Base-by-base conservation (phyloP, 2,888 invertebrate genomes). In the Unio delphinus region DNA sequence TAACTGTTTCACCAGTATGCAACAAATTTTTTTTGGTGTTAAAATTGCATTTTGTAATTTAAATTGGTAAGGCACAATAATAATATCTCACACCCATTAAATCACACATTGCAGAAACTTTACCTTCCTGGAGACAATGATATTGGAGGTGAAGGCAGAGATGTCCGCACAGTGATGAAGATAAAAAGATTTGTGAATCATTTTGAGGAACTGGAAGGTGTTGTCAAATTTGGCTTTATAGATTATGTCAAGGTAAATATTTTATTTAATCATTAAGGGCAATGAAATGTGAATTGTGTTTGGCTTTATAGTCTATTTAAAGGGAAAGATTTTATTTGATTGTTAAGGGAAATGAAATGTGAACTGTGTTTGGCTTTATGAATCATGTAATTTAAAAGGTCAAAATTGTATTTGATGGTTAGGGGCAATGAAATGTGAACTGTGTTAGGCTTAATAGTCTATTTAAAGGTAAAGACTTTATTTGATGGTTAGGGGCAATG, bases 111-210 rank as follows among this genome's bases (percentile, higher is more conserved):
- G 74, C 84, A 90, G 89, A 86, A 84, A 61, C 85, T 98, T 67
- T 97, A 95, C 92, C 90, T 98, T 75, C 96, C 98, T 28, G 99
- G 99, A 7, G 99, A 99, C 89, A 99, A 99, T 90, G 99, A 99
- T 88, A 96, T 99, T 71, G 99, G 98, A 11, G 98, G 99, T 20
- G 98, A 99, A 90, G 94, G 81, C 15, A 66, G 74, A 55, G 87
- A 88, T 69, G 68, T 79, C 45, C 76, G 83, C 54, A 83, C 85
- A 90, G 61, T 70, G n/a, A 73, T 92, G n/a, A 95, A 95, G 90
- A 88, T 94, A 8, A 89, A 91, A 23, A 93, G 94, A 83, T 97
- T 96, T 88, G 92, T 94, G 71, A 92, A 93, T 79, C 93, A 94
- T 77, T 96, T 96, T 88, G 92, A 92, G 55, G 94, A 94, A 82